Conservation (phyloP, 2,888 invertebrate genomes). For the Sinohyriopsis cumingii region DNA sequence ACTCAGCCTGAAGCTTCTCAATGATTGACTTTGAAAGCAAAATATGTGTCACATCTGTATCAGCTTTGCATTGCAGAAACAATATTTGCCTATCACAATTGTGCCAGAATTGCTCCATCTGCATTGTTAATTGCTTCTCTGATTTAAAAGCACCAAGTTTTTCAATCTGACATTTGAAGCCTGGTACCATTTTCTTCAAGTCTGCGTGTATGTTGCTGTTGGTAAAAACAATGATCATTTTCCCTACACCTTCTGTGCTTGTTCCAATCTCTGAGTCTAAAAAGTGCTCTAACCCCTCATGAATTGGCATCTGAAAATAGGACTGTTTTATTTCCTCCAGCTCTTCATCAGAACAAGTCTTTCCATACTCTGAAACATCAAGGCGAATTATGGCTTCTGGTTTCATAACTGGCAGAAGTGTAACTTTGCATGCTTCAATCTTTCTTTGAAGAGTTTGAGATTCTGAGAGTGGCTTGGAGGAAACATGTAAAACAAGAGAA, state of each 20-base stretch:
- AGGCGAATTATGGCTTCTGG: conserved; percentile 39
- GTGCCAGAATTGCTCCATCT: conserved; percentile 35
- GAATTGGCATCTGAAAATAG: conserved; percentile 37
- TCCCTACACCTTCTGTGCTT: too few species aligned
- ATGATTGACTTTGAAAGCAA: conserved; percentile 35
- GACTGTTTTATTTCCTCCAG: not conserved
- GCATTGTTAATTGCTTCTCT: conserved; percentile 37
- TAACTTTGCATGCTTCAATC: conserved; percentile 11
- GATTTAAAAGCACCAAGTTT: conserved; percentile 46
- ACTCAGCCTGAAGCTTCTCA: conserved; percentile 23
- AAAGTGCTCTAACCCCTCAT: conserved; percentile 30
- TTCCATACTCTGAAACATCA: conserved; percentile 1
- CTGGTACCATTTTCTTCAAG: not conserved
- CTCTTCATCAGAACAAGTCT: not conserved
- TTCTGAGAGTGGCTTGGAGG: not conserved
- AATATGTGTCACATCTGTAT: conserved; percentile 38
- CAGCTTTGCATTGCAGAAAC: conserved; percentile 40
- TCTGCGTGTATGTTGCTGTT: conserved; percentile 40
- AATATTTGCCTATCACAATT: conserved; percentile 21
- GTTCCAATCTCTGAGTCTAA: not conserved
- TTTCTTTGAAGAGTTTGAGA: not conserved
- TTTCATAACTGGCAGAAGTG: conserved; percentile 28
- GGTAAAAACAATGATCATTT: conserved; percentile 33
- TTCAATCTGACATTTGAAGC: conserved; percentile 24
- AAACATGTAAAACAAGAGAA: conserved; percentile 23